Conservation (phyloP, 2,113 vertebrate species). For the Pseudopodoces humilis region DNA sequence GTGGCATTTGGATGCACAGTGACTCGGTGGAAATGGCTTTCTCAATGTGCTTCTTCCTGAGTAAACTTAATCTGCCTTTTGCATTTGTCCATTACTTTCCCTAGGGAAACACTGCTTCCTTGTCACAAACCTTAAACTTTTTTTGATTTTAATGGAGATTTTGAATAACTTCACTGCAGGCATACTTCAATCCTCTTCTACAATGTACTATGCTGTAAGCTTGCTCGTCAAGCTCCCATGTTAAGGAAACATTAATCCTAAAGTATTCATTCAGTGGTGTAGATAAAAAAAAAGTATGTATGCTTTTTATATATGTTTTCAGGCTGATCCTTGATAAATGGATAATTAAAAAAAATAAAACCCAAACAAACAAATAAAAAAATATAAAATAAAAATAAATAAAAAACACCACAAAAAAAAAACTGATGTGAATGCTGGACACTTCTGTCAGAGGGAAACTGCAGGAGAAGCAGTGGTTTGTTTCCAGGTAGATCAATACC, state of each 20-base stretch:
- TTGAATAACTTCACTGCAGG: background rate
- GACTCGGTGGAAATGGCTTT: background rate
- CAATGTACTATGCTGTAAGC: background rate
- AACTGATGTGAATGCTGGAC: background rate
- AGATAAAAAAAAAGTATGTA: background rate
- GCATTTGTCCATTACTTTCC: background rate
- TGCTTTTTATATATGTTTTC: background rate
- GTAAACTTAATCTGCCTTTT: background rate
- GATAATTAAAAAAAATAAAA: background rate
- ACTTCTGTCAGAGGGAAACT: background rate
- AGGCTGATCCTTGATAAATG: background rate
- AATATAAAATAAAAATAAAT: too few relatives aligned
- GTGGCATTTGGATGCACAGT: background rate
- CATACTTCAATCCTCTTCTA: background rate
- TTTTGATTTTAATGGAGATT: background rate
- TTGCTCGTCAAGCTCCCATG: background rate
- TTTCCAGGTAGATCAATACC: background rate
- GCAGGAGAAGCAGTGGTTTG: background rate
- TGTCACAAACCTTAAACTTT: background rate
- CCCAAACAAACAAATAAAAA: background rate
- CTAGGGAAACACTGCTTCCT: background rate
- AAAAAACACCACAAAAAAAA: too few relatives aligned
- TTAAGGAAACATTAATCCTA: background rate
- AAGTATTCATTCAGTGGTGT: background rate
- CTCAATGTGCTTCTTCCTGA: background rate